A percentile compares a stretch with the other conserved stretches of the same genome.
Conservation (phyloP, 30 jellyfish, hydroid and myxozoan species). For the Nemopilema nomurai region DNA sequence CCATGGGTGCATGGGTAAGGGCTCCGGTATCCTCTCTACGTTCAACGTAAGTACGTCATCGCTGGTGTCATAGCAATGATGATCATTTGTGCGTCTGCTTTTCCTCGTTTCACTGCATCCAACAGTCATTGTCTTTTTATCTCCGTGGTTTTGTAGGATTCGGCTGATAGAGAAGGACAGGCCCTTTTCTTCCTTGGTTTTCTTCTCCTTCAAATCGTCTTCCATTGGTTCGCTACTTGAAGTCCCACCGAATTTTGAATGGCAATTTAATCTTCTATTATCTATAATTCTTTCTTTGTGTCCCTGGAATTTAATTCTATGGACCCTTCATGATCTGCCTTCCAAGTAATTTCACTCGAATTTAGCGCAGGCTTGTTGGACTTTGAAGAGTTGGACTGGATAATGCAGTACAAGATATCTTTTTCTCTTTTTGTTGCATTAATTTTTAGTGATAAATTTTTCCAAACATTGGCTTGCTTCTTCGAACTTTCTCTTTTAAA, state of each 20-base stretch:
- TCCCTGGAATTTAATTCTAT: background rate
- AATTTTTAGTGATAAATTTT: too few relatives aligned
- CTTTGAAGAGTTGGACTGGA: too few relatives aligned
- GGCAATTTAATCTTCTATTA: too few relatives aligned
- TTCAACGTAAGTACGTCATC: background rate
- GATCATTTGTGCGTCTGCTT: background rate
- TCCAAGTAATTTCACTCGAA: background rate
- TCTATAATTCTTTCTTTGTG: background rate
- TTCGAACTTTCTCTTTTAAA: too few relatives aligned
- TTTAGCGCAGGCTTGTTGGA: too few relatives aligned
- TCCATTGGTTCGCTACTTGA: conserved; percentile 6
- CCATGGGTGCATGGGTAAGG: conserved; percentile 34
- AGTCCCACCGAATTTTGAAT: too few relatives aligned
- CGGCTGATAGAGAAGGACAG: conserved; percentile 43
- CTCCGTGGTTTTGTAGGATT: conserved; percentile 22
- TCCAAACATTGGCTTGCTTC: too few relatives aligned
- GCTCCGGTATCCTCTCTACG: conserved; percentile 14
- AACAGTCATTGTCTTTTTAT: background rate
- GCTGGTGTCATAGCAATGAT: background rate
- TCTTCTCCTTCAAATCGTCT: background rate
- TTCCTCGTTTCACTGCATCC: background rate
- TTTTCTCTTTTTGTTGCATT: too few relatives aligned
- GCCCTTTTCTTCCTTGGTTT: conserved; percentile 29
- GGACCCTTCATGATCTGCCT: background rate
- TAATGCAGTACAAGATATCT: too few relatives aligned